Conservation (phyloP, 2,797 vertebrate species). For the Parambassis ranga region DNA sequence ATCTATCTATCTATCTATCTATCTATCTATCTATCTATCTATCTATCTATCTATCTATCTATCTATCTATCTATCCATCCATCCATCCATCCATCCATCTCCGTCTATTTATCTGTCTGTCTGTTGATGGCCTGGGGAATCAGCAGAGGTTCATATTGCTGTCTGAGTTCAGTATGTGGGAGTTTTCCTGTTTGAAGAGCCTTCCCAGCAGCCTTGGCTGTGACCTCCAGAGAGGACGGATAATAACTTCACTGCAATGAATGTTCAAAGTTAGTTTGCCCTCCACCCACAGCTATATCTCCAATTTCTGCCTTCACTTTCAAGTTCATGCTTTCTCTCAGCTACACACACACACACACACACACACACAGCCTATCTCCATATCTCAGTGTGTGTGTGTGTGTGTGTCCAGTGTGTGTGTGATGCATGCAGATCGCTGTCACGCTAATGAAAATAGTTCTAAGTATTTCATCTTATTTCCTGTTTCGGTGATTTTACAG, state of each 20-base stretch:
- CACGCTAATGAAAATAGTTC: too few species aligned
- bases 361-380: conserved; percentile 1
- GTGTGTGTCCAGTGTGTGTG: conserved; percentile 1
- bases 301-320: conserved; percentile 59
- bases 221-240: conserved; percentile 62
- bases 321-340: conserved; percentile 31
- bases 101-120: not conserved
- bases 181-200: conserved; percentile 52
- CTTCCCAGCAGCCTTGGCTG: conserved; percentile 48
- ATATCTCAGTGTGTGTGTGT: conserved; percentile 15
- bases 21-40: conserved; percentile 15
- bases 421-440: not conserved
- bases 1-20: conserved; percentile 15
- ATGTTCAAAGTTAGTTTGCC: conserved; percentile 70
- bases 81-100: not conserved
- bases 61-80: not conserved
- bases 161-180: conserved; percentile 36
- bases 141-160: conserved; percentile 22
- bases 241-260: conserved; percentile 62
- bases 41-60: not conserved
- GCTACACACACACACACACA: not conserved
- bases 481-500: too few species aligned
- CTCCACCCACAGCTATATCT: conserved; percentile 67
- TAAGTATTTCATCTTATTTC: not conserved
- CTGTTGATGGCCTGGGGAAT: conserved; percentile 18